These are phyloP conservation scores for Acleris emargana DNA, from an alignment of 2,888 invertebrate genomes.

Conservation along the genomic window DNA sequence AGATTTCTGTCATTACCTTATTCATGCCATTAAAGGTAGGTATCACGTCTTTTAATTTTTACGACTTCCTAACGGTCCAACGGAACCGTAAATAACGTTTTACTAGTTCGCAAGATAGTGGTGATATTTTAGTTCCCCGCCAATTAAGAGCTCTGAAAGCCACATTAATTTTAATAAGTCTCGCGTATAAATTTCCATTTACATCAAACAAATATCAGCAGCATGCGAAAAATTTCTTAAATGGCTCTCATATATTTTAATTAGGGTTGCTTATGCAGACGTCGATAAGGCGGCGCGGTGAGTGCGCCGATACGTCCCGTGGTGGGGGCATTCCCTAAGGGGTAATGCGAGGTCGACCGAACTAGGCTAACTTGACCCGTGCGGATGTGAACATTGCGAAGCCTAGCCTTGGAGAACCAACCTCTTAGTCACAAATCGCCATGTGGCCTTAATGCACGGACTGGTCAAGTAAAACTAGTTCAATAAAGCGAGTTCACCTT, in stretches of 20 bases:
- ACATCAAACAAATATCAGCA: constrained; percentile 58
- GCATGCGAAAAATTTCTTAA: constrained; percentile 66
- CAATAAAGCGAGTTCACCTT: too few species aligned
- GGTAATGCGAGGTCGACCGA: too few species aligned
- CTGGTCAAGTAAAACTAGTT: too few species aligned
- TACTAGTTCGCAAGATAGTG: constrained; percentile 2
- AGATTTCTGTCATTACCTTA: not conserved
- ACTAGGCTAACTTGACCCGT: too few species aligned
- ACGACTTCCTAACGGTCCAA: not conserved
- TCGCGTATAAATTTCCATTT: constrained; percentile 64
- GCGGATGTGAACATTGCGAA: too few species aligned
- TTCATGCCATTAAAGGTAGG: not conserved
- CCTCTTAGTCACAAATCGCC: too few species aligned
- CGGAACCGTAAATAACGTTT: not conserved
- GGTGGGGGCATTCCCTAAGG: not conserved
- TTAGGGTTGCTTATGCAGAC: constrained; percentile 70
- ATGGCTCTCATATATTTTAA: constrained; percentile 77
- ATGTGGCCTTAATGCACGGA: too few species aligned
- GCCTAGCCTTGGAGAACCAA: too few species aligned
- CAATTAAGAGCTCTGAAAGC: constrained; percentile 34
- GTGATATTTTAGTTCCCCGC: constrained; percentile 19
- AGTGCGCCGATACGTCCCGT: not conserved
- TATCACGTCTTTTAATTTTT: too few species aligned
- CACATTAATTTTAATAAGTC: constrained; percentile 59
- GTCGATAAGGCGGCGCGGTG: constrained; percentile 63